phyloP scores from a whole-genome alignment of 2,113 vertebrate genomes.

The Rhea americana region DNA sequence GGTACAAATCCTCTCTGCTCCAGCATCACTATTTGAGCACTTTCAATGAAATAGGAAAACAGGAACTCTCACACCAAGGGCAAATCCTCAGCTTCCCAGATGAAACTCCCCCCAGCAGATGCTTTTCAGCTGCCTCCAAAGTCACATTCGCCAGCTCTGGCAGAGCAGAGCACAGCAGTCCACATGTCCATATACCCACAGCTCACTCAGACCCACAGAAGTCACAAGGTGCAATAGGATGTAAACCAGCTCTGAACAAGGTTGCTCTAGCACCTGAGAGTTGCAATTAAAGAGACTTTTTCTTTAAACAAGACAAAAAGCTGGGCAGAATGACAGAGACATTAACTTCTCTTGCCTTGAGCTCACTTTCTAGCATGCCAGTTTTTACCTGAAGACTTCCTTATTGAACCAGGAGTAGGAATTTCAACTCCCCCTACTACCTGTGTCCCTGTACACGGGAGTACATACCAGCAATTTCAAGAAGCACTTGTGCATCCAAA shows the following conservation, averaged over 20 bases:
- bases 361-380: not conserved
- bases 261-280: not conserved
- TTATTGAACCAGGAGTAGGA: not conserved
- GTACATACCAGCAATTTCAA: not conserved
- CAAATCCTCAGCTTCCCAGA: too few species aligned
- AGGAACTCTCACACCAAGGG: too few species aligned
- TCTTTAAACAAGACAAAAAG: not conserved
- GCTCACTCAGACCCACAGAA: too few species aligned
- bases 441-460: not conserved
- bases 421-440: not conserved
- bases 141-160: too few species aligned
- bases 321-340: not conserved
- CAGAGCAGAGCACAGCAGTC: too few species aligned
- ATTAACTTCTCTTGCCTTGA: not conserved
- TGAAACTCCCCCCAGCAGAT: not conserved
- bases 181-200: too few species aligned
- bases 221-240: too few species aligned
- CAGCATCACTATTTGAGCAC: too few species aligned
- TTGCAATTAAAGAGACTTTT: not conserved
- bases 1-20: too few species aligned
- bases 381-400: not conserved
- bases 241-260: too few species aligned
- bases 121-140: not conserved
- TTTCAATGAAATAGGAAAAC: too few species aligned
- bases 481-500: not conserved